Percentiles rank a stretch among this genome's conserved stretches.
Evolutionary conservation across 1,140 invertebrate genomes (phyloP).

Genomic region (Bombus pascuorum): DNA sequence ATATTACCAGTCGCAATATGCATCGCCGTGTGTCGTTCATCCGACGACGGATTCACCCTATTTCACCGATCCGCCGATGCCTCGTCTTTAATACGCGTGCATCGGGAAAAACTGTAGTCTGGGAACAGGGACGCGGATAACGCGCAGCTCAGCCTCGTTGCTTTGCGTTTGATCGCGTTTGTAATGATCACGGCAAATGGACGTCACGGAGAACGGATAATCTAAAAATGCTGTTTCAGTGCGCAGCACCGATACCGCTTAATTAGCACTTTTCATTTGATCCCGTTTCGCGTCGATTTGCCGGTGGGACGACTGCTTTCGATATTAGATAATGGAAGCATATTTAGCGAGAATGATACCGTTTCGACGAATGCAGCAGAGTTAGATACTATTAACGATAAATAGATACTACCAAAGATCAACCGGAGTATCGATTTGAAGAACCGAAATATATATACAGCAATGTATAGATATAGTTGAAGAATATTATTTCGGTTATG

Average conservation of each 20-base stretch:
- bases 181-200: conserved; percentile 38
- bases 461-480: too few species aligned
- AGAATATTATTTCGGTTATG: too few species aligned
- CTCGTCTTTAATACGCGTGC: conserved; percentile 28
- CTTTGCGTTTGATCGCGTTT: conserved; percentile 3
- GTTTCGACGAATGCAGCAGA: too few species aligned
- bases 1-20: conserved; percentile 41
- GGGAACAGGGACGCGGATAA: conserved; percentile 9
- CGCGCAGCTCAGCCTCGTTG: background rate
- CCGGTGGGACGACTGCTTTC: too few species aligned
- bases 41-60: conserved; percentile 16
- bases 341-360: background rate
- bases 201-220: conserved; percentile 4
- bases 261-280: conserved; percentile 12
- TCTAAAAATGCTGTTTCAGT: conserved; percentile 40
- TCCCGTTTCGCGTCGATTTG: background rate
- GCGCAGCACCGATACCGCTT: background rate
- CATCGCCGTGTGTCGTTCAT: conserved; percentile 19
- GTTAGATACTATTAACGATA: too few species aligned
- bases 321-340: background rate
- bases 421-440: too few species aligned
- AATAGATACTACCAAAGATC: too few species aligned
- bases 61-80: conserved; percentile 25
- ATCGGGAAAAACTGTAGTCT: conserved; percentile 5
- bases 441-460: too few species aligned